Conservation (phyloP, 35 echinoderm and acorn worm genomes). For the Strongylocentrotus purpuratus region DNA sequence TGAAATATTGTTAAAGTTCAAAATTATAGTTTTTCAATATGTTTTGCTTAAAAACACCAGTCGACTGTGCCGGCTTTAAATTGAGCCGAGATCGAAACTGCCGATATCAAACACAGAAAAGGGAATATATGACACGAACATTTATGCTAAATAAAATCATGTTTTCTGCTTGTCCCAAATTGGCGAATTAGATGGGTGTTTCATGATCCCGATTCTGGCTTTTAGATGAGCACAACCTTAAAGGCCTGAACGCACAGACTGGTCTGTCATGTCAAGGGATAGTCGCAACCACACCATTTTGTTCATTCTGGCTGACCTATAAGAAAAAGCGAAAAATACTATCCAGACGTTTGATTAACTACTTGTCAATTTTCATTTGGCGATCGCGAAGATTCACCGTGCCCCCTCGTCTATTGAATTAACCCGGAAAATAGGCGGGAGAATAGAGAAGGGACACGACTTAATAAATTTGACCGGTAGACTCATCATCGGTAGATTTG, state of each 20-base stretch:
- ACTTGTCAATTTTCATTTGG: not conserved
- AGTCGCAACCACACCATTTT: not conserved
- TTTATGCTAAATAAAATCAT: too few species aligned
- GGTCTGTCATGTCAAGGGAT: not conserved
- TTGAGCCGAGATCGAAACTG: too few species aligned
- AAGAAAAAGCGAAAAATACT: not conserved
- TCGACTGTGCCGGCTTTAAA: too few species aligned
- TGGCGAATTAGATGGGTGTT: too few species aligned
- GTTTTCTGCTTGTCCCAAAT: too few species aligned
- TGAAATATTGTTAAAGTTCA: too few species aligned
- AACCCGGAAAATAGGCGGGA: not conserved
- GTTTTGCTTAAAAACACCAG: too few species aligned
- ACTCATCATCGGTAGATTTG: not conserved
- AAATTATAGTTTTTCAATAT: too few species aligned
- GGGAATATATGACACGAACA: too few species aligned
- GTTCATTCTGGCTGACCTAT: not conserved
- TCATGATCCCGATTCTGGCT: too few species aligned
- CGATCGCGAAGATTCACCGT: not conserved
- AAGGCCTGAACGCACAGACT: not conserved
- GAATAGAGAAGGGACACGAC: not conserved
- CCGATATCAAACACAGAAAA: too few species aligned
- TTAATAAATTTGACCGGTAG: not conserved
- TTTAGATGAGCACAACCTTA: too few species aligned
- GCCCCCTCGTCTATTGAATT: not conserved
- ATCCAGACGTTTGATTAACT: constrained; percentile 7